Evolutionary conservation across 2,113 vertebrate species (phyloP).

Genomic region (Melanostigma gelatinosum): DNA sequence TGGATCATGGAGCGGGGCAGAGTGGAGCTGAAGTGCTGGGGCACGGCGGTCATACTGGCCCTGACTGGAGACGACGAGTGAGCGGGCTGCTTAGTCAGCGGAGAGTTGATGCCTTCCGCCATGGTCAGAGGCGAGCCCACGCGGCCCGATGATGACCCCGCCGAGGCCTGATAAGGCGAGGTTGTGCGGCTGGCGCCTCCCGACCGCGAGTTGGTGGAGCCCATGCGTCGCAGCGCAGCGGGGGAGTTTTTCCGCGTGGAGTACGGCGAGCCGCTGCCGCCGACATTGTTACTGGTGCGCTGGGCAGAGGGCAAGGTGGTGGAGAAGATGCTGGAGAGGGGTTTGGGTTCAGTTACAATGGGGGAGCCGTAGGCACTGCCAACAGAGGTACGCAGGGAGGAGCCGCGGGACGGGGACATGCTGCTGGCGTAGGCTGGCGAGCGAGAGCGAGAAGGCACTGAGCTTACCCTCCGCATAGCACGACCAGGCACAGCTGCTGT

Average conservation of each 20-base stretch:
- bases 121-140: constrained; percentile 90
- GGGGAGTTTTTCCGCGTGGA: constrained; percentile 88
- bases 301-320: constrained; percentile 89
- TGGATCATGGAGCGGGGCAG: constrained; percentile 87
- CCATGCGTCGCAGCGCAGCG: constrained; percentile 84
- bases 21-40: constrained; percentile 91
- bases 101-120: constrained; percentile 82
- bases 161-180: constrained; percentile 84
- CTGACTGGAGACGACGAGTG: constrained; percentile 86
- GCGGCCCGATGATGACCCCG: constrained; percentile 72
- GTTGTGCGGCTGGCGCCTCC: constrained; percentile 80
- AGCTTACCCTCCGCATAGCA: constrained; percentile 94
- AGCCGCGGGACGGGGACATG: constrained; percentile 91
- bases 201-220: constrained; percentile 84
- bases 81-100: constrained; percentile 84
- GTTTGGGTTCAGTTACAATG: constrained; percentile 85
- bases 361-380: constrained; percentile 91
- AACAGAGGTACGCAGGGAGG: constrained; percentile 88
- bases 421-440: constrained; percentile 91
- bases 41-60: constrained; percentile 91
- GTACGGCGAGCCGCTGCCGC: constrained; percentile 83
- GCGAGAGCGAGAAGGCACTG: constrained; percentile 95
- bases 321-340: constrained; percentile 87
- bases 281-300: constrained; percentile 67
- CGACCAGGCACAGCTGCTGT: constrained; percentile 77